A percentile compares a stretch with the other conserved stretches of the same genome.
phyloP scores from a whole-genome alignment of 2,888 invertebrate species.

The Ormia ochracea region DNA sequence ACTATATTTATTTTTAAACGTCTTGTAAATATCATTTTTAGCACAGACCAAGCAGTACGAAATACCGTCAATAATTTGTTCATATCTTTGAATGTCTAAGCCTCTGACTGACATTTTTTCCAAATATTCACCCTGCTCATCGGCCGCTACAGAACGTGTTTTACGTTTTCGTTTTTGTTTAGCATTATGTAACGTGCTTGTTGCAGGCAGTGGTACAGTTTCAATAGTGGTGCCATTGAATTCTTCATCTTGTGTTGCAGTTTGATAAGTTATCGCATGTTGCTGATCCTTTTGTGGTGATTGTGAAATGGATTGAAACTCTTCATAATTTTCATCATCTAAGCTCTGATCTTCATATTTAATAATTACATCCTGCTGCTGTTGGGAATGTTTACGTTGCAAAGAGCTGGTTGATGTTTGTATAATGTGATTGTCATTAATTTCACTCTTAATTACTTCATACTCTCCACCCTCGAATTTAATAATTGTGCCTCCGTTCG shows the following conservation, averaged over 20 bases:
- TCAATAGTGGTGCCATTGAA: constrained; percentile 64
- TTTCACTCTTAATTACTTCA: constrained; percentile 60
- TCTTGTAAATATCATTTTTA: constrained; percentile 75
- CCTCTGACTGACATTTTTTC: constrained; percentile 76
- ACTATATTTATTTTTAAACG: constrained; percentile 75
- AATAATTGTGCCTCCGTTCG: constrained; percentile 62
- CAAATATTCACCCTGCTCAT: constrained; percentile 75
- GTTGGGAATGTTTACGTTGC: constrained; percentile 42
- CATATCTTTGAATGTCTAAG: constrained; percentile 74
- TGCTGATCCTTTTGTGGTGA: constrained; percentile 64
- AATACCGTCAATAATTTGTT: constrained; percentile 75
- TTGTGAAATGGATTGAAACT: constrained; percentile 65
- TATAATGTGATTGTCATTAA: constrained; percentile 51
- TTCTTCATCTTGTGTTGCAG: constrained; percentile 64
- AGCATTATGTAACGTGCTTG: constrained; percentile 49
- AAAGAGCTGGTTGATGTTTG: constrained; percentile 25
- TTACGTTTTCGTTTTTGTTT: constrained; percentile 75
- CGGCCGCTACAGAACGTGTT: constrained; percentile 72
- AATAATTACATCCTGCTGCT: constrained; percentile 47
- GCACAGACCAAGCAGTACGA: constrained; percentile 75
- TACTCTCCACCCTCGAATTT: constrained; percentile 63
- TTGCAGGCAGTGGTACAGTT: constrained; percentile 55
- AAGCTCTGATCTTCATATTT: constrained; percentile 59
- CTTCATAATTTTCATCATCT: constrained; percentile 69
- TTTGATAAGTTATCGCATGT: constrained; percentile 66